Evolutionary conservation across 2,888 invertebrate genomes (phyloP), one percentile per base, ranked within the genome.

Genomic region (Rhagonycha lutea): DNA sequence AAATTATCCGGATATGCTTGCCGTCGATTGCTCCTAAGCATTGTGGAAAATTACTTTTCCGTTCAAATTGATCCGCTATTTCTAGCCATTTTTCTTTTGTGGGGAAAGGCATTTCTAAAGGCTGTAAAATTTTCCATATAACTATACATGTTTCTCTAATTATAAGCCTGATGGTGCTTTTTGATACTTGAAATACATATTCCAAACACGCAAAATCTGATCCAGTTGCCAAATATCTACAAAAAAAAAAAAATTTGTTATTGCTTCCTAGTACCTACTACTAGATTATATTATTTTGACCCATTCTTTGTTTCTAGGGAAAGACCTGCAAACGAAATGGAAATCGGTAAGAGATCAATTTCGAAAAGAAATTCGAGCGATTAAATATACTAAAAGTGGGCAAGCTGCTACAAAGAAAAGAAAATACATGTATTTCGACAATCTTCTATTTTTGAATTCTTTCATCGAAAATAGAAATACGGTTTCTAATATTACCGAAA

Each of bases 261-360:
- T 47, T 47, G 3, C 47, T 47, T 11, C 3, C 11, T 1, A 47
- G 47, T 12, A 47, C 47, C 9, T 11, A 47, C 9, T 11, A 47
- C 11, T 47, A 47, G 12, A 47, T 47, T 47, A 12, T 61, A 61
- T 61, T 8, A 62, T 29, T 65, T 60, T 23, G 69, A 24, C 61
- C 29, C 26, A 75, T 18, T 71, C 68, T 77, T 73, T 70, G 14
- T 14, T 69, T 79, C 18, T 61, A 78, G 78, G 75, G 18, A 74
- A 73, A 70, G 77, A 80, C 28, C 70, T 80, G 73, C 79, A 80
- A 69, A 80, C 67, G 14, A 80, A 78, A 74, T 80, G 79, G 79
- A 76, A 74, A 26, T 77, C 79, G 65, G 67, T 80, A 47, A 76
- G 79, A 61, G 77, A 77, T 26, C 74, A 29, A 26, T 80, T 73